A percentile compares a stretch with the other conserved stretches of the same genome.
Conservation (phyloP, 2,797 vertebrate species). For the Tapirus indicus region DNA sequence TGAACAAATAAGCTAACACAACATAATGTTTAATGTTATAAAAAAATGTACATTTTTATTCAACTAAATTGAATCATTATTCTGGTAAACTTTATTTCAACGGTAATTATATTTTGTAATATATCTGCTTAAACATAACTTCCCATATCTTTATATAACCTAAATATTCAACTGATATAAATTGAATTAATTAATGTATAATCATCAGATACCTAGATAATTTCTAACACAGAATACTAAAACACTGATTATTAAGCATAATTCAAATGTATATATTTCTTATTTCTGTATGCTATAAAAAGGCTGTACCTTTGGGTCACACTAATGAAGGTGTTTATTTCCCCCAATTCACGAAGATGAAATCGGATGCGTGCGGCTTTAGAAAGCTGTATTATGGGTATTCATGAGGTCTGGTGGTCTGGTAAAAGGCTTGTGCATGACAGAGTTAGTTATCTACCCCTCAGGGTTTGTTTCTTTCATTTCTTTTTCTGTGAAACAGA, state of each 20-base stretch:
- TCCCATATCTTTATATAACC: neutral
- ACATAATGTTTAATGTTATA: neutral
- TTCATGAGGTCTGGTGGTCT: neutral
- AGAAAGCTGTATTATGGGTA: neutral
- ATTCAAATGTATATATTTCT: neutral
- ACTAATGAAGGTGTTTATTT: neutral
- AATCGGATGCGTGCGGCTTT: neutral
- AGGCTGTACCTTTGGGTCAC: neutral
- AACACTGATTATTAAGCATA: neutral
- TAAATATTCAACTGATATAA: neutral
- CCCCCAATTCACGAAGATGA: neutral
- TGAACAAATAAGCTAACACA: neutral
- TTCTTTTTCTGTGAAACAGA: neutral
- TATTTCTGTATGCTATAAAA: neutral
- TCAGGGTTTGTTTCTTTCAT: neutral
- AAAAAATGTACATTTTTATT: slow-evolving; percentile 1
- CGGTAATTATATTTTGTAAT: neutral
- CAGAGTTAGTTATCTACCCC: too few relatives aligned
- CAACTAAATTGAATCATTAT: neutral
- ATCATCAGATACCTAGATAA: neutral
- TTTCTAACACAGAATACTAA: neutral
- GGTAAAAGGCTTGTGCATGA: neutral
- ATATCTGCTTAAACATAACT: neutral
- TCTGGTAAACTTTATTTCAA: neutral
- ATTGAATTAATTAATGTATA: neutral